phyloP scores from a whole-genome alignment of 2,888 invertebrate genomes.

The Gandaritis pyraliata region DNA sequence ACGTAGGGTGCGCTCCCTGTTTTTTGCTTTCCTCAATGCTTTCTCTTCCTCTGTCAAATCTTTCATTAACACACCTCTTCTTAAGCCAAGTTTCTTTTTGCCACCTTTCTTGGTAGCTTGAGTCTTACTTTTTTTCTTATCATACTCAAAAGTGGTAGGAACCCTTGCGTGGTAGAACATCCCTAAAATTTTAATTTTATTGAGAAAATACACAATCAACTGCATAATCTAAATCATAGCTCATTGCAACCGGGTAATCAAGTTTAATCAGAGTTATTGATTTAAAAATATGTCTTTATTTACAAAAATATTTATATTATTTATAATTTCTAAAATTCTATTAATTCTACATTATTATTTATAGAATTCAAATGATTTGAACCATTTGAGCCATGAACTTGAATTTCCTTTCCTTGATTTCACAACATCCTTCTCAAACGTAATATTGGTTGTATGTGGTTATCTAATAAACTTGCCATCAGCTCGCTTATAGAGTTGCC shows the following conservation, averaged over 20 bases:
- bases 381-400: too few relatives aligned
- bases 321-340: too few relatives aligned
- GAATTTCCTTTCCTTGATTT: too few relatives aligned
- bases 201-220: too few relatives aligned
- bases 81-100: not conserved
- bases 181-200: not conserved
- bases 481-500: slow-evolving; percentile 21
- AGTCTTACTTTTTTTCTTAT: not conserved
- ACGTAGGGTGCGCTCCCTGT: too few relatives aligned
- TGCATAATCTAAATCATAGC: too few relatives aligned
- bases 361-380: too few relatives aligned
- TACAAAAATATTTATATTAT: not conserved
- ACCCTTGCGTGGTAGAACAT: not conserved
- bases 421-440: too few relatives aligned
- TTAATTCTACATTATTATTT: too few relatives aligned
- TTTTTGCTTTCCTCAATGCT: not conserved
- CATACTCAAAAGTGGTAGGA: not conserved
- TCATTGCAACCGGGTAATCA: too few relatives aligned
- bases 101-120: not conserved
- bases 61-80: not conserved
- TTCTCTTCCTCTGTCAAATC: not conserved
- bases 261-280: not conserved
- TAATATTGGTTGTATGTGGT: too few relatives aligned
- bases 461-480: slow-evolving; percentile 37
- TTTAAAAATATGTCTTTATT: not conserved